A percentile compares a stretch with the other conserved stretches of the same genome.
Conservation (phyloP, 2,888 invertebrate genomes). For the Entomobrya multifasciata region DNA sequence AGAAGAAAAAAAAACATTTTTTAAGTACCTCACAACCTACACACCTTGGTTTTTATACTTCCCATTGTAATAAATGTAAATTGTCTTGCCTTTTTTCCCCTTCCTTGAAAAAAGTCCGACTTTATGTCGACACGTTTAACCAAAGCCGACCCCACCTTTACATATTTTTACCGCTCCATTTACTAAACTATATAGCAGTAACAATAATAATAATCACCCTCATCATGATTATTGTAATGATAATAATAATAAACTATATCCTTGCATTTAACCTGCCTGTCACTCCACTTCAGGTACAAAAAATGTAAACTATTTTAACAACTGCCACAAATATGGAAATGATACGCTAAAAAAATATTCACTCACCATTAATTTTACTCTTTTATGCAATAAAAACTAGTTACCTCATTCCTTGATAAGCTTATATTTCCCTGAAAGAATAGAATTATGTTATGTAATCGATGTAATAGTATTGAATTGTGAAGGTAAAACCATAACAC, state of each 20-base stretch:
- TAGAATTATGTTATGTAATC: too few relatives aligned
- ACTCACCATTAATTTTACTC: too few relatives aligned
- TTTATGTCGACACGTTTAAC: neutral
- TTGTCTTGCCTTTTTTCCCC: conserved; percentile 16
- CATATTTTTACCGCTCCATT: neutral
- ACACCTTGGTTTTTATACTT: neutral
- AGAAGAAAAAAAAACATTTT: neutral
- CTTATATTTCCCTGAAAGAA: too few relatives aligned
- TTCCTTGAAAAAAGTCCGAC: neutral
- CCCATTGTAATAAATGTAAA: conserved; percentile 4
- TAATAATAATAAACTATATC: neutral
- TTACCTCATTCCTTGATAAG: too few relatives aligned
- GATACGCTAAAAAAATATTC: too few relatives aligned
- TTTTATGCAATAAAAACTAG: too few relatives aligned
- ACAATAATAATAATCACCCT: neutral
- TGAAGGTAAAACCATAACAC: too few relatives aligned
- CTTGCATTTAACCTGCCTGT: neutral
- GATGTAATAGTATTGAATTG: too few relatives aligned
- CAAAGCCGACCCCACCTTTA: neutral
- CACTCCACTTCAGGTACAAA: too few relatives aligned
- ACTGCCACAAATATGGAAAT: too few relatives aligned
- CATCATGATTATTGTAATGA: neutral
- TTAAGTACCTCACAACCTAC: conserved; percentile 18
- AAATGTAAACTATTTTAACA: neutral
- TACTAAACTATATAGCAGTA: neutral